Evolutionary conservation across 2,888 invertebrate species (phyloP), one percentile per base, ranked within the genome.

Genomic region (Pristionchus arcanus): DNA sequence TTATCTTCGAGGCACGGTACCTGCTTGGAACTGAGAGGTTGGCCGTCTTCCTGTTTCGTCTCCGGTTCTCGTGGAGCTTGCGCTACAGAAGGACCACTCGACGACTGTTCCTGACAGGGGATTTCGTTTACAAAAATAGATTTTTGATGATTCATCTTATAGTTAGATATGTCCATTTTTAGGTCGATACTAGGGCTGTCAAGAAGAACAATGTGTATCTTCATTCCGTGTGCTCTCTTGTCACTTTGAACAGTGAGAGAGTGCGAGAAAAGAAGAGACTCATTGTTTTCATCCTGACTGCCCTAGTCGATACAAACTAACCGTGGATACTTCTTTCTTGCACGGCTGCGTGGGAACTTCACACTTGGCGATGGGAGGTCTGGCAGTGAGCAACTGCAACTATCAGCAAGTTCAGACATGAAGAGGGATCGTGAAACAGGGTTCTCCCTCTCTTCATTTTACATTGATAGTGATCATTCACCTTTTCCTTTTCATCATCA

Each of bases 341-440:
- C 31, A 31, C 31, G 28, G 68, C 11, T 21, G 63, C 3, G 31
- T 34, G 28, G 68, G 31, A 13, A 31, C 31, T 19, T 68, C 68
- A 16, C 31, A 68, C 34, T 37, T 37, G 74, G 42, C 25, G 37
- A 37, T 15, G 0, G 11, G 74, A 74, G 37, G 74, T 5, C 34
- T 21, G 21, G 37, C 74, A 19, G 68, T 37, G 37, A 74, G 81
- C 81, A 81, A 28, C 81, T 81, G 81, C 42, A 81, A 81, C n/a
- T n/a, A 81, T 15, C 81, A n/a, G 13, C 53, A 0, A 68, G 63
- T 31, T 68, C 2, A 16, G 11, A n/a, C 13, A 55, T 11, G 13
- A 21, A 55, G 19, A 21, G 15, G 13, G 19, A 21, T 19, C 49
- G 13, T 9, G 63, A 11, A 63, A 63, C 63, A 11, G 63, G 63